phyloP scores from a whole-genome alignment of 2,888 invertebrate species.

The Hirtodrosophila duncani region DNA sequence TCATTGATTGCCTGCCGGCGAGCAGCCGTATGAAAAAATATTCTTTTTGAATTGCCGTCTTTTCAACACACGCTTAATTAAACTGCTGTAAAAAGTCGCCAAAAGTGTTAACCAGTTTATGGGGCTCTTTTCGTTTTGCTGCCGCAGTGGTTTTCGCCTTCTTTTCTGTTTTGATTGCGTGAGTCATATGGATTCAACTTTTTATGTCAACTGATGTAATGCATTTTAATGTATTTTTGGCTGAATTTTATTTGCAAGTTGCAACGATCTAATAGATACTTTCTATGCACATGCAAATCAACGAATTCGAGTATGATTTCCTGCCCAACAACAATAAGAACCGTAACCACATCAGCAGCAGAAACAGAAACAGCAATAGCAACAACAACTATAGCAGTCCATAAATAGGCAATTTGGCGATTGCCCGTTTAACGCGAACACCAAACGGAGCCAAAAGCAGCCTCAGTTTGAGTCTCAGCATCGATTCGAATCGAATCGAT shows the following conservation, averaged over 20 bases:
- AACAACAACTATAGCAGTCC: constrained; percentile 29
- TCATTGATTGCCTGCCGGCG: constrained; percentile 61
- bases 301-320: constrained; percentile 61
- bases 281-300: constrained; percentile 58
- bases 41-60: constrained; percentile 49
- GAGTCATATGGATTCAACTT: constrained; percentile 16
- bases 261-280: constrained; percentile 35
- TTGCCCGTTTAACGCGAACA: constrained; percentile 67
- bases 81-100: constrained; percentile 43
- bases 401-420: constrained; percentile 67
- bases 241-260: constrained; percentile 13
- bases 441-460: constrained; percentile 26
- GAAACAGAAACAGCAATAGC: background rate
- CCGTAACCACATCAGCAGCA: constrained; percentile 7
- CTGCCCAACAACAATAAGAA: constrained; percentile 25
- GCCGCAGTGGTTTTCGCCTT: background rate
- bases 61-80: constrained; percentile 52
- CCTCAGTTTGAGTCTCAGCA: constrained; percentile 25
- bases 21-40: constrained; percentile 22
- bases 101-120: constrained; percentile 48
- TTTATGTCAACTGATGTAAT: constrained; percentile 44
- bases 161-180: constrained; percentile 17
- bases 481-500: constrained; percentile 70
- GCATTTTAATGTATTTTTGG: constrained; percentile 23
- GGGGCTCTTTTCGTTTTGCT: background rate